These are phyloP conservation scores for Diachasmimorpha longicaudata DNA, from an alignment of 1,140 invertebrate genomes.

Conservation along the genomic window DNA sequence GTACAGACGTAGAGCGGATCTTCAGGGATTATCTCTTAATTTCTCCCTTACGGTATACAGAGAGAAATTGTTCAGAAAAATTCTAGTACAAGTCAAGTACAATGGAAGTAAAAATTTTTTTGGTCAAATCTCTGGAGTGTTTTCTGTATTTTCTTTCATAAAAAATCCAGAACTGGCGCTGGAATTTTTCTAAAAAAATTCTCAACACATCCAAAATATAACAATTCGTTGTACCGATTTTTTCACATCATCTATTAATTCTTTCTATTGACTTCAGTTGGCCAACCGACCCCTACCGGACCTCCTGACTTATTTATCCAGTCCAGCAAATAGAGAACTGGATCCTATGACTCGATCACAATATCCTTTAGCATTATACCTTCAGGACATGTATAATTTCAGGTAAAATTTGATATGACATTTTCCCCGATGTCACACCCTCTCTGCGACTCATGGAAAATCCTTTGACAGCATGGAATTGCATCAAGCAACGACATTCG, in stretches of 20 bases:
- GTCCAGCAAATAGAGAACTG: slow-evolving; percentile 58
- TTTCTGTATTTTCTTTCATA: no score
- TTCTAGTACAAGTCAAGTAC: no score
- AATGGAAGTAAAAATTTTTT: no score
- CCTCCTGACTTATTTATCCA: slow-evolving; percentile 65
- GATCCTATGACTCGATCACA: slow-evolving; percentile 71
- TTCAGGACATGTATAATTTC: slow-evolving; percentile 70
- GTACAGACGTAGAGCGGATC: slow-evolving; percentile 60
- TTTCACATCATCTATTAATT: background rate
- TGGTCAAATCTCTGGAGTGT: background rate
- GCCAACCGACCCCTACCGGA: slow-evolving; percentile 61
- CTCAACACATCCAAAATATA: no score
- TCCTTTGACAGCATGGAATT: slow-evolving; percentile 60
- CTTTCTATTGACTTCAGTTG: slow-evolving; percentile 44
- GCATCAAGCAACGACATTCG: slow-evolving; percentile 67
- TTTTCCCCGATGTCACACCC: no score
- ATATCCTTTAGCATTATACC: slow-evolving; percentile 64
- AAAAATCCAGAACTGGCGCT: no score
- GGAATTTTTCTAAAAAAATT: no score
- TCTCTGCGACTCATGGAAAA: no score
- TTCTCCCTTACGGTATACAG: slow-evolving; percentile 61
- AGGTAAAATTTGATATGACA: slow-evolving; percentile 57
- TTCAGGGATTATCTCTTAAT: slow-evolving; percentile 61
- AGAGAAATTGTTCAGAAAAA: no score
- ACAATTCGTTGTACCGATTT: background rate